These are phyloP conservation scores for Etheostoma spectabile DNA, from an alignment of 2,113 vertebrate genomes.

Conservation along the genomic window DNA sequence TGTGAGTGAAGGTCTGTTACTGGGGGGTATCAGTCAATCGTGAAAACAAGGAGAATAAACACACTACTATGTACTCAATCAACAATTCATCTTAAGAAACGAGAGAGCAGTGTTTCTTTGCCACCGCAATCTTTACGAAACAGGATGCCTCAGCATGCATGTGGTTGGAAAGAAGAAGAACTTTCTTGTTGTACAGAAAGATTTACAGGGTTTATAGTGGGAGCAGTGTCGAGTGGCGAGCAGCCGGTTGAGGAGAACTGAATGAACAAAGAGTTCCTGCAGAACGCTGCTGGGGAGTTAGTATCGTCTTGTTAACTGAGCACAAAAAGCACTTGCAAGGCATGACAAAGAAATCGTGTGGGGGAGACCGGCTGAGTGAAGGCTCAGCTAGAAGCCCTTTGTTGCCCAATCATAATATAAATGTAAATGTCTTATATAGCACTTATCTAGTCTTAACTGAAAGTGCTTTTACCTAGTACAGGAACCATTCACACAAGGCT, in stretches of 20 bases:
- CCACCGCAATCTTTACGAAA: background rate
- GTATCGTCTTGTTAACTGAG: conserved; percentile 35
- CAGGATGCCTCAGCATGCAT: background rate
- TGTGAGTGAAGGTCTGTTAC: background rate
- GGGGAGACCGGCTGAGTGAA: conserved; percentile 17
- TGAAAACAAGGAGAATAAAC: background rate
- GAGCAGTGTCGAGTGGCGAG: background rate
- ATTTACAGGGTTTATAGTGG: background rate
- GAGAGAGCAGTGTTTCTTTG: background rate
- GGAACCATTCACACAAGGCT: too few species aligned
- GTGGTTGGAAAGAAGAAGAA: background rate
- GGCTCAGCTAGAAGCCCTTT: conserved; percentile 42
- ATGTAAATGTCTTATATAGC: too few species aligned
- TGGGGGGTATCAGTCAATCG: too few species aligned
- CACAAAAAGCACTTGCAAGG: conserved; percentile 49
- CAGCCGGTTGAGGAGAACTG: background rate
- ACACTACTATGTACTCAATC: too few species aligned
- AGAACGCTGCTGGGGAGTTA: background rate
- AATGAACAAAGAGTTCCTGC: conserved; percentile 8
- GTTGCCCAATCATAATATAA: conserved; percentile 8
- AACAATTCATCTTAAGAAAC: too few species aligned
- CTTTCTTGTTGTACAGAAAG: background rate
- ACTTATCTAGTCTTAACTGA: too few species aligned
- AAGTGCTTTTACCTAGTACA: too few species aligned
- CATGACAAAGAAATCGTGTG: conserved; percentile 19